Base-by-base conservation (phyloP, 2,113 vertebrate species). In the Agapornis roseicollis region DNA sequence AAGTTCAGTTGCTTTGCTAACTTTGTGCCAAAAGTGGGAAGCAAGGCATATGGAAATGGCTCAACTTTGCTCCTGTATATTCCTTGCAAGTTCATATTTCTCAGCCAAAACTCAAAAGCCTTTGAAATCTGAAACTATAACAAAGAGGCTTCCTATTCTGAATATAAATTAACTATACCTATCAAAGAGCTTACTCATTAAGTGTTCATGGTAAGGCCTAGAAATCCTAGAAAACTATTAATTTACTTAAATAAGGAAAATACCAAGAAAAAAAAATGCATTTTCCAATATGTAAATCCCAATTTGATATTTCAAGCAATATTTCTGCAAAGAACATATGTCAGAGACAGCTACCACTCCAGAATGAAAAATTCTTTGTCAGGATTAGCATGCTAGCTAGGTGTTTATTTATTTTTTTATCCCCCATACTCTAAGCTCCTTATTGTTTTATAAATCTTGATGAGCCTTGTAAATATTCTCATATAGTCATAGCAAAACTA, bases 371-470 rank as follows among this genome's bases (percentile, higher is more conserved):
- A 52, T 84, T 93, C 29, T 64, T 85, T 94, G 31, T 52, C 24
- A 78, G 13, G 29, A 80, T 82, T 95, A 70, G 2, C 11, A 29
- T 13, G 8, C 19, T 82, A 47, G 17, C 19, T 76, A 88, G 35
- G 63, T 37, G 15, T 55, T 68, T 7, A 56, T 56, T 76, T 46
- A n/a, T 64, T 10, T 76, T 90, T 66, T 91, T 88, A 69, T 69
- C 13, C 4, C 4, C 2, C 3, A 1, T 7, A 65, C 64, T 85
- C 84, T 53, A 85, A 12, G 6, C 4, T 90, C 47, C 70, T 81
- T 88, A 80, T 55, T 77, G 24, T 9, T 89, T 95, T 70, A 80
- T 93, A 90, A 93, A 95, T 95, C 72, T 94, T 87, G 46, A 64
- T 92, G 7, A 66, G 33, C 29, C 25, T 88, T 87, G 58, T 81